Evolutionary conservation across 2,113 vertebrate species (phyloP).

Genomic region (Crotophaga sulcirostris): DNA sequence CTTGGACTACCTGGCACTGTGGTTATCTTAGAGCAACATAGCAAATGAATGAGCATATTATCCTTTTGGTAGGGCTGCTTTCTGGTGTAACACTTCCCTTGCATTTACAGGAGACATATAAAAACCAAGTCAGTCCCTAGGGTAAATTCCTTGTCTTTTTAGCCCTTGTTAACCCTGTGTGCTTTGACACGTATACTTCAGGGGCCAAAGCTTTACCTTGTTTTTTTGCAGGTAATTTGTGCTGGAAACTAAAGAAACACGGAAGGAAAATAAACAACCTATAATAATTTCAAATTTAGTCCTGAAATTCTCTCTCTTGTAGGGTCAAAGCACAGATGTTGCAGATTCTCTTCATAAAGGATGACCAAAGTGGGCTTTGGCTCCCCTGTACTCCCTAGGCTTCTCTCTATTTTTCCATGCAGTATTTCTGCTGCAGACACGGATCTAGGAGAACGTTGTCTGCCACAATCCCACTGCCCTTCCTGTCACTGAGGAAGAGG

Average conservation of each 20-base stretch:
- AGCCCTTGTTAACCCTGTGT: neutral
- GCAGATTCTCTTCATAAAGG: neutral
- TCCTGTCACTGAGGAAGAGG: neutral
- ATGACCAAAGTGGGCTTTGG: neutral
- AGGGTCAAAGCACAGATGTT: neutral
- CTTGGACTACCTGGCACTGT: constrained; percentile 44
- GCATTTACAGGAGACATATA: neutral
- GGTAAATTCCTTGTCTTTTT: neutral
- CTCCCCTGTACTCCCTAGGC: neutral
- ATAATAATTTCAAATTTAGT: neutral
- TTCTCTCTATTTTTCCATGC: neutral
- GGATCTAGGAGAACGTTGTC: neutral
- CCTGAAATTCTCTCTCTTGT: neutral
- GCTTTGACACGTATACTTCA: neutral
- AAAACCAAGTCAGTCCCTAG: neutral
- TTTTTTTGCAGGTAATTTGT: neutral
- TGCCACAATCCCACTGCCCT: neutral
- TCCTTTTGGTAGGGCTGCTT: neutral
- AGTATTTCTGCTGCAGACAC: neutral
- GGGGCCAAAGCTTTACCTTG: neutral
- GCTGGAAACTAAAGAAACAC: neutral
- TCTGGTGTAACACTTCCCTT: neutral
- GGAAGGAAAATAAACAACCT: neutral
- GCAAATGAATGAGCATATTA: constrained; percentile 23
- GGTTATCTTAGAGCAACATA: constrained; percentile 22